These are phyloP conservation scores for Grammomys dolichurus DNA, from an alignment of 2,113 vertebrate genomes.

Conservation along the genomic window DNA sequence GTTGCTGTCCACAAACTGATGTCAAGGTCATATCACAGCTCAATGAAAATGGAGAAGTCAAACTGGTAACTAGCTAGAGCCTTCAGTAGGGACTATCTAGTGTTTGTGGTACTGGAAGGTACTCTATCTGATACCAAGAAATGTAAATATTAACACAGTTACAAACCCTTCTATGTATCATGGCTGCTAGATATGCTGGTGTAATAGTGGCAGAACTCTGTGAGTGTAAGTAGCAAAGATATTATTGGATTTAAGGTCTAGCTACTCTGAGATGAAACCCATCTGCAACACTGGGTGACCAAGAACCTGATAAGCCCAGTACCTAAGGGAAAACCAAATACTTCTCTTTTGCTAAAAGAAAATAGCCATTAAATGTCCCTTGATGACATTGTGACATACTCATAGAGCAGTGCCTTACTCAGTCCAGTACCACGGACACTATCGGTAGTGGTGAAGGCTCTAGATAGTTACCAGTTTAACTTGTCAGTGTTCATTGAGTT, in stretches of 20 bases:
- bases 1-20: neutral
- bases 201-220: neutral
- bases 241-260: too few species aligned
- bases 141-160: neutral
- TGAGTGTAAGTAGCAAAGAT: neutral
- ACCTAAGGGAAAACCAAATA: neutral
- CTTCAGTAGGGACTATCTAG: neutral
- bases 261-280: too few species aligned
- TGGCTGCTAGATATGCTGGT: neutral
- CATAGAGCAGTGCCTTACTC: neutral
- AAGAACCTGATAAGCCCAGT: neutral
- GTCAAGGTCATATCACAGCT: neutral
- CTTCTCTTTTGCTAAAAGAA: neutral
- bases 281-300: neutral
- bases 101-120: neutral
- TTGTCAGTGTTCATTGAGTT: neutral
- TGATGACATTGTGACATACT: neutral
- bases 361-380: neutral
- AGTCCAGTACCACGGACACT: neutral
- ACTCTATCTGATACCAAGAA: neutral
- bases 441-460: neutral
- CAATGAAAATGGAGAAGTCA: neutral
- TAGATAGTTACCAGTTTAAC: neutral
- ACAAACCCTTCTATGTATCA: neutral
- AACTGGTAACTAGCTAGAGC: neutral